Base-by-base conservation (phyloP, 2,113 vertebrate genomes). In the Equus quagga region DNA sequence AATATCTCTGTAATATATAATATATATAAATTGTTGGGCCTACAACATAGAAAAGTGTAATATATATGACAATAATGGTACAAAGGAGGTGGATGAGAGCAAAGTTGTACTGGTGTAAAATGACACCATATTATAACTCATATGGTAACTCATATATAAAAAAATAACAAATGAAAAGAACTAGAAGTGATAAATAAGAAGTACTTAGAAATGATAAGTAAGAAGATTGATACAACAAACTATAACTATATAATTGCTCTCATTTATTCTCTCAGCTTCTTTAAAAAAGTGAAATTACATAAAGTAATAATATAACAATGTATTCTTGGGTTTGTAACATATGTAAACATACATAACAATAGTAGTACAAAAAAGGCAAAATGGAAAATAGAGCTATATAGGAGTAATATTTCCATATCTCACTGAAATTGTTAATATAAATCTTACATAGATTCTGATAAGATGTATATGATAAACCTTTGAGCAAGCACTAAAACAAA, bases 381-480 rank as follows among this genome's bases (percentile, higher is more conserved):
- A 44, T 75, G 15, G n/a, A 91, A 91, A 91, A 51, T 54, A 76
- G 60, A 17, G 23, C 33, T 76, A 49, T 26, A 44, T 58, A 33
- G 36, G 21, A 44, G 26, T 44, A 44, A 80, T 8, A 75, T 73
- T 93, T 93, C 31, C 93, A 12, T 73, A 58, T 79, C 23, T 83
- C 89, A 82, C 23, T 89, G 44, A 70, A 88, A 95, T 94, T 56
- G 26, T 69, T 87, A 69, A 21, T 94, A 31, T 41, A 88, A 94
- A 92, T 87, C n/a, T 70, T 33, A 82, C 69, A 78, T 82, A 58
- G 58, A 88, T 88, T 92, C 31, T 83, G 31, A 87, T 56, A 94
- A 64, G 41, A 41, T 46, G 58, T 75, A 31, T 41, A 44, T 80
- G n/a, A 8, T 64, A 75, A 90, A 26, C 23, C 51, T 23, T 58